Evolutionary conservation across 2,797 vertebrate species (phyloP), one percentile per base, ranked within the genome.

Genomic region (Lepilemur septentrionalis): DNA sequence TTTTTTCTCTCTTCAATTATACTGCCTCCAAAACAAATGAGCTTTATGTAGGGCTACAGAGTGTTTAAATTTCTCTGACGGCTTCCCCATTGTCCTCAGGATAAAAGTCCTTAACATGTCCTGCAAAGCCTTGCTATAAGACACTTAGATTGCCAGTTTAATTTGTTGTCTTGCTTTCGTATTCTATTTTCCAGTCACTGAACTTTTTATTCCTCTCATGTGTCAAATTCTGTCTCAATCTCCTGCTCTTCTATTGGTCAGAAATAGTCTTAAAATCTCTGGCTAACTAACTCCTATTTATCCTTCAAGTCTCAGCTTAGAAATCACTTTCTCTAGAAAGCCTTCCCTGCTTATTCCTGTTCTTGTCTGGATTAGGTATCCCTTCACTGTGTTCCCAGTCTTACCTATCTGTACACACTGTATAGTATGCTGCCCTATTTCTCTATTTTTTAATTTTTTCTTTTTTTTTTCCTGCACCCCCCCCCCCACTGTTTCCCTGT

Each of bases 271-370:
- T 91, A 38, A n/a, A 38, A 63, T 90, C n/a, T 94, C 79, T 89
- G 52, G 35, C 43, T 59, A 82, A 90, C 43, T 59, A 82, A 90
- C n/a, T 80, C 43, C 28, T 91, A 23, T 78, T 93, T 30, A 81
- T 89, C 32, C 25, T 76, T 69, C 48, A 91, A 78, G 50, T 81
- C 25, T 96, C 69, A 80, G 22, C 48, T 89, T 93, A 83, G 73
- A 92, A 97, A 83, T 88, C 70, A 67, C 61, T 73, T 90, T 38
- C 55, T 89, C 50, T 81, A 89, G 86, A 57, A 95, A 91, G n/a
- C 38, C 12, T 88, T 88, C 32, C 30, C 5, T 50, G 38, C 41
- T 41, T 83, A 2, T 57, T 79, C 22, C 28, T 92, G 6, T 52
- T 30, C 14, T 86, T 83, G n/a, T 83, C 18, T 88, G 57, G 48